Conservation (phyloP, 2,888 invertebrate genomes). For the Cryptus armator region DNA sequence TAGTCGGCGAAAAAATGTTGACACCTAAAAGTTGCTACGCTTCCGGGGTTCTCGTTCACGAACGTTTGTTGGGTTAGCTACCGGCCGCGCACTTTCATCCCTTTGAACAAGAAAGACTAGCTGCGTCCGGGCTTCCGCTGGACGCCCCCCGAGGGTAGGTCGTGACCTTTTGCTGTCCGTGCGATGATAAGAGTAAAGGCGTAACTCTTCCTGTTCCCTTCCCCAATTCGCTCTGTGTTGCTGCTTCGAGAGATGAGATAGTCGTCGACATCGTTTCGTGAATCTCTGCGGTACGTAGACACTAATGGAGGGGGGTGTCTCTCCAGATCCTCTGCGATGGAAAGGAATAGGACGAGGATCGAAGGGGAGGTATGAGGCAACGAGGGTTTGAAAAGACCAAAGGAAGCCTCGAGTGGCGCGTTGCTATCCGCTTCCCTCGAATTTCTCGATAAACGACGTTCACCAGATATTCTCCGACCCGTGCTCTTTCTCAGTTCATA, state of each 20-base stretch:
- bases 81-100: slow-evolving; percentile 50
- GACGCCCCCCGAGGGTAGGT: slow-evolving; percentile 49
- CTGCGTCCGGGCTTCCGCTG: slow-evolving; percentile 44
- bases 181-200: slow-evolving; percentile 56
- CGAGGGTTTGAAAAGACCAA: slow-evolving; percentile 55
- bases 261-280: slow-evolving; percentile 53
- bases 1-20: background rate
- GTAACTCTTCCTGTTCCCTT: slow-evolving; percentile 32
- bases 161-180: slow-evolving; percentile 55
- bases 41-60: slow-evolving; percentile 12
- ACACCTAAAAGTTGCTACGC: background rate
- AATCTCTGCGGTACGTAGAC: slow-evolving; percentile 52
- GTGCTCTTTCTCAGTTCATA: slow-evolving; percentile 45
- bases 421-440: slow-evolving; percentile 45
- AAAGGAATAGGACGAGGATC: slow-evolving; percentile 46
- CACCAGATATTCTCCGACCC: slow-evolving; percentile 40
- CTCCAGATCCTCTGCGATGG: slow-evolving; percentile 55
- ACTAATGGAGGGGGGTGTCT: slow-evolving; percentile 55
- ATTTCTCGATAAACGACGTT: slow-evolving; percentile 59
- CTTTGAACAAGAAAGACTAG: slow-evolving; percentile 47
- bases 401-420: slow-evolving; percentile 52
- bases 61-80: slow-evolving; percentile 47
- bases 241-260: slow-evolving; percentile 49
- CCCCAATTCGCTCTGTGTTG: slow-evolving; percentile 11
- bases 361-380: slow-evolving; percentile 18